A percentile compares a stretch with the other conserved stretches of the same genome.
Conservation (phyloP, 2,113 vertebrate species). For the Otus sunia region DNA sequence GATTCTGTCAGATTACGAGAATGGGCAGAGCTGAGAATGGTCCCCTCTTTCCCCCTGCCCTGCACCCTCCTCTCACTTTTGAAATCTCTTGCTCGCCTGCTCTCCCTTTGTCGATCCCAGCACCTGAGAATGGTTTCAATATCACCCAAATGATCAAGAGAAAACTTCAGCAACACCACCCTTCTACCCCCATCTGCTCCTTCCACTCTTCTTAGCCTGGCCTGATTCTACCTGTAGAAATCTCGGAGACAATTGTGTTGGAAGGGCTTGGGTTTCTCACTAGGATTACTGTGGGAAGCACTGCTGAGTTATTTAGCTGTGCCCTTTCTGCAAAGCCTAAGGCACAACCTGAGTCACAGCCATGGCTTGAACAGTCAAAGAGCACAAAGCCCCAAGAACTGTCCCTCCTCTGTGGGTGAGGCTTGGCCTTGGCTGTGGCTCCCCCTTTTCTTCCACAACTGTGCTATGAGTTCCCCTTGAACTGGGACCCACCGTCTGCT, state of each 20-base stretch:
- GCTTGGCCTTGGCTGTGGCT: neutral
- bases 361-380: neutral
- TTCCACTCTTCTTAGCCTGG: neutral
- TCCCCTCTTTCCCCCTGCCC: neutral
- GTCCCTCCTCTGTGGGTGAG: accelerated
- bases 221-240: neutral
- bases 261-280: neutral
- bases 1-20: neutral
- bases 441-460: neutral
- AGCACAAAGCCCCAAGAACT: neutral
- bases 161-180: neutral
- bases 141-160: neutral
- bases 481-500: neutral
- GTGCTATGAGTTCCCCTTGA: neutral
- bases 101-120: neutral
- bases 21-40: neutral
- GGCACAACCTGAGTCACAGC: neutral
- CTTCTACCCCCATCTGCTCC: neutral
- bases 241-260: neutral
- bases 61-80: neutral
- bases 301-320: neutral
- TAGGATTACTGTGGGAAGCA: neutral
- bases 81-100: neutral
- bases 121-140: neutral
- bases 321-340: neutral